Evolutionary conservation across 2,888 invertebrate species (phyloP).

Genomic region (Hylaea fasciaria): DNA sequence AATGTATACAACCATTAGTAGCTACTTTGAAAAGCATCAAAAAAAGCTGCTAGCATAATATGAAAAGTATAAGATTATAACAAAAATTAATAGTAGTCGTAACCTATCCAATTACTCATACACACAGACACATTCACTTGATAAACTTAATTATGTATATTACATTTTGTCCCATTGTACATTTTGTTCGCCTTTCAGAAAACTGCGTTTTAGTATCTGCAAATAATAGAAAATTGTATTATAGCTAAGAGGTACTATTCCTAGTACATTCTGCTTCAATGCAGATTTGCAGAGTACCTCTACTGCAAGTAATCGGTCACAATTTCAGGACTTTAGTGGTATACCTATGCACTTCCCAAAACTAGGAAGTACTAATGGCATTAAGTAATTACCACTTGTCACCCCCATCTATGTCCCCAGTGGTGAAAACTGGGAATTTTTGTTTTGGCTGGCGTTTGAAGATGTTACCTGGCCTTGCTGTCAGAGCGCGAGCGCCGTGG

Average conservation of each 20-base stretch:
- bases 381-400: too few relatives aligned
- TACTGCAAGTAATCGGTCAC: too few relatives aligned
- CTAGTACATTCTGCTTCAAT: background rate
- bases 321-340: too few relatives aligned
- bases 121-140: constrained; percentile 37
- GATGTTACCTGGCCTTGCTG: constrained; percentile 76
- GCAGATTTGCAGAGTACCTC: too few relatives aligned
- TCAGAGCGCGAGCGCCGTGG: constrained; percentile 75
- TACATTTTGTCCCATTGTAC: constrained; percentile 45
- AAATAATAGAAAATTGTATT: constrained; percentile 31
- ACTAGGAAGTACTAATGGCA: too few relatives aligned
- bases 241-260: constrained; percentile 3
- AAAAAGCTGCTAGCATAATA: too few relatives aligned
- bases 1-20: too few relatives aligned
- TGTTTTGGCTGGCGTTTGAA: too few relatives aligned
- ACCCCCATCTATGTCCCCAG: too few relatives aligned
- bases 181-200: constrained; percentile 31
- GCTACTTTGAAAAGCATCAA: too few relatives aligned
- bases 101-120: constrained; percentile 18
- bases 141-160: constrained; percentile 26
- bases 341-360: too few relatives aligned
- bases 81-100: constrained; percentile 3
- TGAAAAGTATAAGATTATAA: background rate
- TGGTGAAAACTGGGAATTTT: too few relatives aligned
- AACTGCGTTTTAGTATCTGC: constrained; percentile 36